Conservation (phyloP, 1,140 invertebrate genomes). For the Ridgeia piscesae region DNA sequence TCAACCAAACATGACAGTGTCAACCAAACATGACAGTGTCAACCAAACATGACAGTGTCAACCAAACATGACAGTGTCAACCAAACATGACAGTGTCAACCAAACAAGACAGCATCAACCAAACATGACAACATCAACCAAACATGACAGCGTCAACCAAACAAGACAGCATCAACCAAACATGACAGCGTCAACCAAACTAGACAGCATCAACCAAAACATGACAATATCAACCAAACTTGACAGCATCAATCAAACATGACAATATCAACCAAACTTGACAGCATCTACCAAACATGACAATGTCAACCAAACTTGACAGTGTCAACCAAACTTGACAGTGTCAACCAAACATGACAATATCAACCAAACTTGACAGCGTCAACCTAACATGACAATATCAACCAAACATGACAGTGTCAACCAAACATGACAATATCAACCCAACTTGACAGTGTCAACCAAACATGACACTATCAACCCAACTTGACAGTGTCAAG, state of each 20-base stretch:
- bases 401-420: slow-evolving; percentile 22
- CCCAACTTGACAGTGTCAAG: too few relatives aligned
- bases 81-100: slow-evolving; percentile 14
- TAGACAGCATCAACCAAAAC: too few relatives aligned
- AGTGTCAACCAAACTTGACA: slow-evolving; percentile 22
- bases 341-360: slow-evolving; percentile 21
- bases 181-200: slow-evolving; percentile 10
- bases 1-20: too few relatives aligned
- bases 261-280: slow-evolving; percentile 21
- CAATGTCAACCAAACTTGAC: slow-evolving; percentile 21
- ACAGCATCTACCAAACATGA: slow-evolving; percentile 18
- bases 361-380: slow-evolving; percentile 20
- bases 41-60: slow-evolving; percentile 26
- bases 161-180: too few relatives aligned
- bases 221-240: slow-evolving; percentile 25
- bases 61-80: slow-evolving; percentile 23
- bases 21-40: too few relatives aligned
- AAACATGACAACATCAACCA: slow-evolving; percentile 22
- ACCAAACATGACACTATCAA: slow-evolving; percentile 15
- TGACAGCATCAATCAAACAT: slow-evolving; percentile 22
- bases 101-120: too few relatives aligned
- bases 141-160: slow-evolving; percentile 16
- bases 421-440: slow-evolving; percentile 22
- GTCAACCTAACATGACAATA: slow-evolving; percentile 21
- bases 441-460: slow-evolving; percentile 25